These are phyloP conservation scores for Metacarcinus magister DNA, from an alignment of 2,888 invertebrate genomes.

Conservation along the genomic window DNA sequence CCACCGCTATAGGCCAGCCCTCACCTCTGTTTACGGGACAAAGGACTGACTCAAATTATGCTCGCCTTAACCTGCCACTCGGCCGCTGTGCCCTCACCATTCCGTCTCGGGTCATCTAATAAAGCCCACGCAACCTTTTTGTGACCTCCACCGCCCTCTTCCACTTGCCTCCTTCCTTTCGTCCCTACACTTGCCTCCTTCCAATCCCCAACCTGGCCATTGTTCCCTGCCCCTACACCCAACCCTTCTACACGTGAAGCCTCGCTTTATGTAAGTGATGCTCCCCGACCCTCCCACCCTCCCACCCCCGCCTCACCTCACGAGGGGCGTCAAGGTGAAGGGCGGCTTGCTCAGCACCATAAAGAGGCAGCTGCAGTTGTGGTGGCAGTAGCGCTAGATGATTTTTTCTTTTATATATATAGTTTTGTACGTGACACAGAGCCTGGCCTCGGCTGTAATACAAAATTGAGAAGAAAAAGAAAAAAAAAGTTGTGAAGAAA, in stretches of 20 bases:
- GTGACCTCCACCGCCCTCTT: background rate
- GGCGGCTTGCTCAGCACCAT: background rate
- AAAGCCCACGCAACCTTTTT: background rate
- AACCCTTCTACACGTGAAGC: background rate
- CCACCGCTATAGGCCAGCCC: background rate
- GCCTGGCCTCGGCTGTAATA: no score
- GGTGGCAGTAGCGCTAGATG: no score
- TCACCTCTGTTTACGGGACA: background rate
- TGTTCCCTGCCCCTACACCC: background rate
- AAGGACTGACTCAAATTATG: conserved; percentile 42
- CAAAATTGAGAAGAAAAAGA: no score
- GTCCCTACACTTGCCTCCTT: background rate
- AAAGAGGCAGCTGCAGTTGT: background rate
- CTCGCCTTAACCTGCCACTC: background rate
- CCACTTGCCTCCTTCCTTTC: background rate
- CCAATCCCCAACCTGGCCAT: background rate
- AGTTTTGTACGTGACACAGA: no score
- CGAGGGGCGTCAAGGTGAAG: conserved; percentile 17
- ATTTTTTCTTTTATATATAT: no score
- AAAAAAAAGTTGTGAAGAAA: background rate
- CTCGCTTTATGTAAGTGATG: background rate
- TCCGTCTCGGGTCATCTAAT: background rate
- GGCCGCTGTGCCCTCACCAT: background rate
- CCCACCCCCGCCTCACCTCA: background rate
- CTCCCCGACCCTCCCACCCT: background rate